Percentiles rank a stretch among this genome's conserved stretches.
Conservation (phyloP, 2,113 vertebrate genomes). For the Hippocampus barbouri region DNA sequence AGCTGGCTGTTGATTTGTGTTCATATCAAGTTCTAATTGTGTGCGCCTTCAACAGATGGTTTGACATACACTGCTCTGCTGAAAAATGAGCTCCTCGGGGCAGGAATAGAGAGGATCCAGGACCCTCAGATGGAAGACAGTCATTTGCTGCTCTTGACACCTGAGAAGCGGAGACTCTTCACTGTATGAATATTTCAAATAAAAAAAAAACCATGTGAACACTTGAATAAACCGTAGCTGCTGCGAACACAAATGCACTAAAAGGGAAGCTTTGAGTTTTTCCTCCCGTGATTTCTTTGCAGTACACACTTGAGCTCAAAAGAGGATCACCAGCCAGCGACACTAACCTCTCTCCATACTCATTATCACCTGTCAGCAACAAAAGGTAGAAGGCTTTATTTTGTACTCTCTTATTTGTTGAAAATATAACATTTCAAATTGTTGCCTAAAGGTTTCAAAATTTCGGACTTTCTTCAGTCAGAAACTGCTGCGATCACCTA, state of each 20-base stretch:
- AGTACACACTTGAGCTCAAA: conserved; percentile 29
- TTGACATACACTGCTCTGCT: conserved; percentile 93
- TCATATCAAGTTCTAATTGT: not conserved
- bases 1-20: not conserved
- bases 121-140: conserved; percentile 96
- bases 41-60: conserved; percentile 73
- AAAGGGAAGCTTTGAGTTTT: conserved; percentile 1
- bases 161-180: conserved; percentile 92
- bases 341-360: conserved; percentile 82
- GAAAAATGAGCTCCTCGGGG: conserved; percentile 93
- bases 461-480: conserved; percentile 71
- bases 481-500: conserved; percentile 89
- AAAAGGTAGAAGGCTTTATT: conserved; percentile 79
- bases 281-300: conserved; percentile 81
- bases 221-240: conserved; percentile 11
- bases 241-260: not conserved
- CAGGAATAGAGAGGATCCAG: conserved; percentile 95
- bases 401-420: not conserved
- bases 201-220: not conserved
- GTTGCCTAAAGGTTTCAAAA: not conserved
- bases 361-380: conserved; percentile 95
- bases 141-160: conserved; percentile 87
- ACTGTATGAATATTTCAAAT: conserved; percentile 68
- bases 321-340: not conserved
- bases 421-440: not conserved